Evolutionary conservation across 2,888 invertebrate species (phyloP), one percentile per base, ranked within the genome.

Genomic region (Didymodactylos carnosus): DNA sequence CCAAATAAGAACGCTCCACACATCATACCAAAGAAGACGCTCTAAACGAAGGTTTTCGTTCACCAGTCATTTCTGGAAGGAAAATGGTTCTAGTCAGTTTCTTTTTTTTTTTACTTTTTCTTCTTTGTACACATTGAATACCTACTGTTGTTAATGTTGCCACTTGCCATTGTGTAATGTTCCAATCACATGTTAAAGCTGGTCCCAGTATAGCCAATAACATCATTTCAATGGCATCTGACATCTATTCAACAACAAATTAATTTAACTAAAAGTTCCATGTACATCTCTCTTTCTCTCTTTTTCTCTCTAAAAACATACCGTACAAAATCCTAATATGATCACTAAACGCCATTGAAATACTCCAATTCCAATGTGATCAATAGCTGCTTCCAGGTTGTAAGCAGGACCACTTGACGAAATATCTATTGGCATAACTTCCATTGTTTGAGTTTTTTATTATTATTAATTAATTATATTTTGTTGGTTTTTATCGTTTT

Each of bases 151-250:
- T 94, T 16, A 93, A 90, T 40, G 92, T 84, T 27, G 94, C 94
- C 86, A 94, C 92, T 80, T 92, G 90, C 83, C 91, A 91, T 81
- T 90, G 89, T 79, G 89, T 88, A 77, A 95, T 90, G 80, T 90
- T 89, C 94, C 94, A 94, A 82, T 91, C 91, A 83, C 94, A 95
- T 81, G 92, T 92, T 72, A 95, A 85, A 0, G 94, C 92, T 16
- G 94, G 94, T 23, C 92, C 91, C 49, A 95, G 84, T 76, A 95
- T 92, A 78, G 92, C 92, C 46, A 94, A 85, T 79, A 95, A 92
- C 80, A 94, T 94, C 91, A 94, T 94, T 85, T 94, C 94, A 94
- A 94, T 94, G 73, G 93, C 92, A 83, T 94, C 94, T 0, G 94
- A 92, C 93, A 94, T 94, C 94, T 83, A 72, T 10, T 70, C 10